Percentiles rank a stretch among this genome's conserved stretches.
Conservation (phyloP, 2,797 vertebrate genomes). For the Podarcis siculus region DNA sequence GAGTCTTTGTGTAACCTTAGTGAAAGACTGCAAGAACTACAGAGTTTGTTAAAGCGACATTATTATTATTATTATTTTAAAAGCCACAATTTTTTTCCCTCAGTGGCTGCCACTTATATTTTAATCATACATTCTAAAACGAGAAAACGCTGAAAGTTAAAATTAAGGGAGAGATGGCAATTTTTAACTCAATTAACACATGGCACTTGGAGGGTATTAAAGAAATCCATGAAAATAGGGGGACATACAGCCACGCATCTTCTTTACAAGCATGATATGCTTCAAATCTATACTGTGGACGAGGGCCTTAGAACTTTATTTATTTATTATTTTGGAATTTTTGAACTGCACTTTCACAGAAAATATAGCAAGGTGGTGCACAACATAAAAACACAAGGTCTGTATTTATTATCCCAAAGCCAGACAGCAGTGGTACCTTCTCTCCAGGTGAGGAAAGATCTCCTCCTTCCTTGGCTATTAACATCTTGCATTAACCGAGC, state of each 20-base stretch:
- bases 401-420: too few species aligned
- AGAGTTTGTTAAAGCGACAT: not conserved
- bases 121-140: conserved; percentile 8
- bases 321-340: too few species aligned
- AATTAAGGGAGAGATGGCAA: not conserved
- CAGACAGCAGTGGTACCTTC: too few species aligned
- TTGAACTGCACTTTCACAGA: too few species aligned
- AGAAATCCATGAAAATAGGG: not conserved
- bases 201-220: not conserved
- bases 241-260: not conserved
- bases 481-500: too few species aligned
- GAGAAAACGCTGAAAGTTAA: not conserved
- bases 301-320: not conserved
- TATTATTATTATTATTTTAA: too few species aligned
- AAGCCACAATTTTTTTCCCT: too few species aligned
- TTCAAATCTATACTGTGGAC: not conserved
- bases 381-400: too few species aligned
- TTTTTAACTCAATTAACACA: not conserved
- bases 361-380: too few species aligned
- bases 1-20: not conserved
- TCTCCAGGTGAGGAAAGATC: too few species aligned
- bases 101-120: not conserved
- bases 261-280: not conserved
- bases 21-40: not conserved
- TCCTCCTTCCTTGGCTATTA: too few species aligned